phyloP scores from a whole-genome alignment of 2,888 invertebrate genomes.

The Ormia ochracea region DNA sequence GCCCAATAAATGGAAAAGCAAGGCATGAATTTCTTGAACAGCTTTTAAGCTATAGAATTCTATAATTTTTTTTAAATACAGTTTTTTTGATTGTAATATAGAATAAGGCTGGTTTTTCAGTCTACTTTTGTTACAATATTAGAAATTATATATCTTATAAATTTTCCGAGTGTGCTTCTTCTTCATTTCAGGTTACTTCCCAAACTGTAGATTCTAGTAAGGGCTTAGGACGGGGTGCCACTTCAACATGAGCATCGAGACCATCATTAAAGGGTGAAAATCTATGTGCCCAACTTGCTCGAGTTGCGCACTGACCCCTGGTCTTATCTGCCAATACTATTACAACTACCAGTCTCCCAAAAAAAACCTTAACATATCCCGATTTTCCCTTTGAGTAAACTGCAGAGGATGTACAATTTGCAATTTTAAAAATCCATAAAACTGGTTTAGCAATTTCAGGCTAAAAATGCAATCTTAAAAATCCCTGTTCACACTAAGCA shows the following conservation, averaged over 20 bases:
- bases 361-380: conserved; percentile 82
- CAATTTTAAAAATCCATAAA: too few relatives aligned
- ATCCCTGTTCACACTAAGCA: too few relatives aligned
- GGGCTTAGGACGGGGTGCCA: conserved; percentile 79
- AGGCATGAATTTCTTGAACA: too few relatives aligned
- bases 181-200: conserved; percentile 78
- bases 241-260: conserved; percentile 85
- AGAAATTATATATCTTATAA: too few relatives aligned
- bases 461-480: too few relatives aligned
- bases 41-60: too few relatives aligned
- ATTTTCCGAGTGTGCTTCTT: conserved; percentile 65
- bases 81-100: too few relatives aligned
- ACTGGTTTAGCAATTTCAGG: too few relatives aligned
- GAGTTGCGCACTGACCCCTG: conserved; percentile 67
- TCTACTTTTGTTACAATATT: too few relatives aligned
- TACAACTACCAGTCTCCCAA: conserved; percentile 77
- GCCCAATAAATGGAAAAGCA: too few relatives aligned
- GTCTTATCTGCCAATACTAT: conserved; percentile 63
- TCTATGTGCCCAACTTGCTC: conserved; percentile 83
- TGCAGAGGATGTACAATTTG: conserved; percentile 85
- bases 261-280: conserved; percentile 85
- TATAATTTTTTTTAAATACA: too few relatives aligned
- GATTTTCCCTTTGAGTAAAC: conserved; percentile 82
- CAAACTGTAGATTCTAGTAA: conserved; percentile 79
- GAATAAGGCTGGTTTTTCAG: too few relatives aligned